phyloP scores from a whole-genome alignment of 2,113 vertebrate species.

The Pardalotus punctatus region DNA sequence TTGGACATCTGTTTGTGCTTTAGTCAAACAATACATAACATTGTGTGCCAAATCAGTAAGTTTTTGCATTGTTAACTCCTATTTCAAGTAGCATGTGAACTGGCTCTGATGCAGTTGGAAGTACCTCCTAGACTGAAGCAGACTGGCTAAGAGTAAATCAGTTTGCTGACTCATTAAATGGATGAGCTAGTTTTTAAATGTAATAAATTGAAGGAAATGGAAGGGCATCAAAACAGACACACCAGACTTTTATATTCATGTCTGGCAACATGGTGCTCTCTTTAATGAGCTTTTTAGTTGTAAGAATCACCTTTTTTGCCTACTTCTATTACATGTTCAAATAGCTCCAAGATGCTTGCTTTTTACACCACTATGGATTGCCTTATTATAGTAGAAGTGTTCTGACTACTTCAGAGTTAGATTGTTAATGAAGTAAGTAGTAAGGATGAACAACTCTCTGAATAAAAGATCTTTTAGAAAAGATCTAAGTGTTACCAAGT shows the following conservation, averaged over 20 bases:
- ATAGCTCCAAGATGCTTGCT: neutral
- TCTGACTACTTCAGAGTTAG: neutral
- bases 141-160: neutral
- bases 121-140: neutral
- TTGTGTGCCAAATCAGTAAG: conserved; percentile 32
- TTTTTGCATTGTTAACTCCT: neutral
- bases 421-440: neutral
- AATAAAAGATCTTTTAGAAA: neutral
- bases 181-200: neutral
- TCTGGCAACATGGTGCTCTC: neutral
- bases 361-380: neutral
- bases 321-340: neutral
- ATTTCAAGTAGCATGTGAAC: conserved; percentile 12
- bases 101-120: neutral
- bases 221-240: neutral
- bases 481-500: neutral
- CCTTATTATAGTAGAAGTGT: neutral
- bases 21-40: conserved; percentile 25
- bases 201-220: neutral
- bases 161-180: neutral
- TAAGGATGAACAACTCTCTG: neutral
- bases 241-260: neutral
- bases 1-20: conserved; percentile 40
- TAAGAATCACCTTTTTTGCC: neutral
- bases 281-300: neutral